Conservation (phyloP, 2,888 invertebrate genomes). For the Melipona beecheii region DNA sequence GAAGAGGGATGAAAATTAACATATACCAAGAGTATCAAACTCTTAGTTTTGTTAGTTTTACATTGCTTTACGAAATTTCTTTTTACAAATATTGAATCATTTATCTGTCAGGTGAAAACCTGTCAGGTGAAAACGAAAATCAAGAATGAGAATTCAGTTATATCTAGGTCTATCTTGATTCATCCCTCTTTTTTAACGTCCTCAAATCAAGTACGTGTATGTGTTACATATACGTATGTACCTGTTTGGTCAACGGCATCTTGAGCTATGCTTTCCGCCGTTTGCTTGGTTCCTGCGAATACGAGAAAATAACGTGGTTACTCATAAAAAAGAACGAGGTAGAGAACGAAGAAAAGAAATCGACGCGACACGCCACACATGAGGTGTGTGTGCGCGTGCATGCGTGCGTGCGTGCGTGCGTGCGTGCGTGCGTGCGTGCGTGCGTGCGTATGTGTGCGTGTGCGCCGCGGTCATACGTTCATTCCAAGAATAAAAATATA, state of each 20-base stretch:
- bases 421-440: too few relatives aligned
- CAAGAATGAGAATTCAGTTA: not conserved
- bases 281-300: constrained; percentile 56
- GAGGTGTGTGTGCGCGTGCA: too few relatives aligned
- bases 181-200: not conserved
- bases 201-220: not conserved
- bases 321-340: not conserved
- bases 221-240: too few relatives aligned
- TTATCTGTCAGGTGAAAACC: too few relatives aligned
- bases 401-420: too few relatives aligned
- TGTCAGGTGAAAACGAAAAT: too few relatives aligned
- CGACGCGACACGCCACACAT: too few relatives aligned
- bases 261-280: constrained; percentile 72
- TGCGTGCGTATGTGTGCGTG: too few relatives aligned
- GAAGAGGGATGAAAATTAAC: not conserved
- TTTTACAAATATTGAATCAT: too few relatives aligned
- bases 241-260: constrained; percentile 76
- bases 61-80: too few relatives aligned
- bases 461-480: not conserved
- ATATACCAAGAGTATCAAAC: too few relatives aligned
- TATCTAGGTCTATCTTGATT: not conserved
- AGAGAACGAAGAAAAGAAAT: not conserved
- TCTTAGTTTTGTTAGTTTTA: too few relatives aligned
- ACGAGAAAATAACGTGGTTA: constrained; percentile 41
- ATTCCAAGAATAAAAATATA: constrained; percentile 43